Base-by-base conservation (phyloP, 2,797 vertebrate species). In the Parotocinclus haroldoi region DNA sequence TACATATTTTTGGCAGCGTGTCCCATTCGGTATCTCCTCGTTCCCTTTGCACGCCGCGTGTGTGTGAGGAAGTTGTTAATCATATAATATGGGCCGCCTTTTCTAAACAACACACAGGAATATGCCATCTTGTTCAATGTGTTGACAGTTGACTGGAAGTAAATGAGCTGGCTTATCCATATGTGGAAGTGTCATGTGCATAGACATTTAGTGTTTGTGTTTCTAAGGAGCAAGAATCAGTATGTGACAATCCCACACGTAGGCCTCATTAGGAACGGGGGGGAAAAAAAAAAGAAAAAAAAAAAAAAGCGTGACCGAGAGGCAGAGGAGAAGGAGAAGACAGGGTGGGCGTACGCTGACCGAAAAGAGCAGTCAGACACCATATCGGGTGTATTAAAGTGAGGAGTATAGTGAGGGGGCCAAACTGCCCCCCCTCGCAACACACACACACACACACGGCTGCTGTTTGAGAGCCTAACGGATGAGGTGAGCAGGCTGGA, bases 401-500 rank as follows among this genome's bases (percentile, higher is more conserved):
- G 44, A 61, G 51, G 17, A 55, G 44, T 53, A 37, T 44, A 48
- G 50, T 54, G 36, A 51, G 12, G 36, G 12, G 16, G 77, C 80
- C 80, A 87, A 80, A n/a, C n/a, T n/a, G n/a, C 80, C 80, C n/a
- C 63, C 57, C 78, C 80, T 69, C 63, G 39, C 42, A 17, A 48
- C 42, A 44, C 58, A 58, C 40, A 16, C 55, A 63, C 50, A 63
- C n/a, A 62, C 83, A 77, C 75, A 84, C 69, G 45, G 77, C 76
- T 57, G 72, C 81, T 83, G 81, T 88, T 81, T 82, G 63, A 78
- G 77, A 74, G 71, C 68, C 79, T 86, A 85, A 88, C 79, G 69
- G 79, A 87, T 86, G 84, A 86, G 83, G 85, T 89, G 87, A 86
- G 79, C 62, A 27, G 27, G 76, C 63, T 68, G 57, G 50, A 77